phyloP scores from a whole-genome alignment of 2,888 invertebrate genomes.

The Lypha dubia region DNA sequence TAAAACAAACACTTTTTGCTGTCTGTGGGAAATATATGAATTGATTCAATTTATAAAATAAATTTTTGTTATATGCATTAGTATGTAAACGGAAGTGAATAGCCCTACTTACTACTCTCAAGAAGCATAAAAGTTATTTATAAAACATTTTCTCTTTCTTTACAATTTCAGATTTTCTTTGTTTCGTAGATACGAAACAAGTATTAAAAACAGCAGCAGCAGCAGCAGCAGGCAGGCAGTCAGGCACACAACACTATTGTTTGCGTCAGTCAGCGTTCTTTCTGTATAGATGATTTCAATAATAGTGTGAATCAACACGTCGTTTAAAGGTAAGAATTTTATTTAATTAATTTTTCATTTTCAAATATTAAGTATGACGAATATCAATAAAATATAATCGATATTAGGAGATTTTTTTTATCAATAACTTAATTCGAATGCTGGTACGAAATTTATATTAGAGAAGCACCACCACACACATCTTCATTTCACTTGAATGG shows the following conservation, averaged over 20 bases:
- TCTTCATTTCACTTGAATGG: conserved; percentile 17
- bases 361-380: no score
- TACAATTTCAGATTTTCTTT: conserved; percentile 63
- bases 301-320: conserved; percentile 56
- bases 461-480: conserved; percentile 1
- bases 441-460: conserved; percentile 45
- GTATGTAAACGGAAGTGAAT: conserved; percentile 18
- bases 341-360: no score
- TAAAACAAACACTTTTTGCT: no score
- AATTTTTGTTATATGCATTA: neutral
- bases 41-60: no score
- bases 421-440: conserved; percentile 32
- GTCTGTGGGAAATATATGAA: no score
- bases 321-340: conserved; percentile 60
- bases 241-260: conserved; percentile 43
- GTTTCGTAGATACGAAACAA: conserved; percentile 43
- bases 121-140: conserved; percentile 28
- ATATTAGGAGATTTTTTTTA: neutral
- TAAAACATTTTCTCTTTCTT: conserved; percentile 34
- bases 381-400: no score
- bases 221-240: neutral
- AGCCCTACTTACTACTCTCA: neutral
- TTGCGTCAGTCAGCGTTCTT: conserved; percentile 26
- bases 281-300: conserved; percentile 61
- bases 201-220: no score